Conservation (phyloP, 1,140 invertebrate species). For the Megathymus violae region DNA sequence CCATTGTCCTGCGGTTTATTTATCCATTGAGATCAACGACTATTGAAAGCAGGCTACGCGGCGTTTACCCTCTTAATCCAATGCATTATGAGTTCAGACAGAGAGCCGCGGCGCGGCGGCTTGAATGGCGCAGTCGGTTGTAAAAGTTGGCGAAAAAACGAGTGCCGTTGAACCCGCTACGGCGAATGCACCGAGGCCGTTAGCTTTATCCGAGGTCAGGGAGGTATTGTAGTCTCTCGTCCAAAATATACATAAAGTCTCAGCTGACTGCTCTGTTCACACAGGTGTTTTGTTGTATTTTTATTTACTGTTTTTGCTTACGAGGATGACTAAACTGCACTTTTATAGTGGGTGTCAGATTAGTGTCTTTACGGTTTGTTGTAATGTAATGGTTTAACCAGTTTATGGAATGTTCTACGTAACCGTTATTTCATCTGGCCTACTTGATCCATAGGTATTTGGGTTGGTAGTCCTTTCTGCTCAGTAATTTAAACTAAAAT, state of each 20-base stretch:
- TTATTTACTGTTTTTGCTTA: background rate
- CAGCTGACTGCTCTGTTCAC: slow-evolving; percentile 45
- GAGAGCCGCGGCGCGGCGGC: slow-evolving; percentile 22
- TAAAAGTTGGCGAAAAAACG: slow-evolving; percentile 70
- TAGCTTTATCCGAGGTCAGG: slow-evolving; percentile 75
- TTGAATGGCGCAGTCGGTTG: slow-evolving; percentile 57
- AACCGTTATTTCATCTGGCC: no score
- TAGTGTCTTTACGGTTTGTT: background rate
- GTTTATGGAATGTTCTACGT: no score
- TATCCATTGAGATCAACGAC: slow-evolving; percentile 23
- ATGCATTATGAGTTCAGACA: slow-evolving; percentile 37
- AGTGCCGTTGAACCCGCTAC: slow-evolving; percentile 66
- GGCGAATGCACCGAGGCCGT: slow-evolving; percentile 70
- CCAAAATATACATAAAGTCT: slow-evolving; percentile 49
- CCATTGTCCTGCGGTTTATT: slow-evolving; percentile 13
- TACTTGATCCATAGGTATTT: no score
- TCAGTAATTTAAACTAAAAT: no score
- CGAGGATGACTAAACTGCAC: background rate
- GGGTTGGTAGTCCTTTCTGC: no score
- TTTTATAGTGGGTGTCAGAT: background rate
- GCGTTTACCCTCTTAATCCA: slow-evolving; percentile 37
- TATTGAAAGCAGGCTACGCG: slow-evolving; percentile 21
- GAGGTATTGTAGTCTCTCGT: slow-evolving; percentile 41
- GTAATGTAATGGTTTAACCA: no score
- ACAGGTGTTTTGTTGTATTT: slow-evolving; percentile 8